Conservation (phyloP, 1,140 invertebrate genomes). For the Papilio machaon region DNA sequence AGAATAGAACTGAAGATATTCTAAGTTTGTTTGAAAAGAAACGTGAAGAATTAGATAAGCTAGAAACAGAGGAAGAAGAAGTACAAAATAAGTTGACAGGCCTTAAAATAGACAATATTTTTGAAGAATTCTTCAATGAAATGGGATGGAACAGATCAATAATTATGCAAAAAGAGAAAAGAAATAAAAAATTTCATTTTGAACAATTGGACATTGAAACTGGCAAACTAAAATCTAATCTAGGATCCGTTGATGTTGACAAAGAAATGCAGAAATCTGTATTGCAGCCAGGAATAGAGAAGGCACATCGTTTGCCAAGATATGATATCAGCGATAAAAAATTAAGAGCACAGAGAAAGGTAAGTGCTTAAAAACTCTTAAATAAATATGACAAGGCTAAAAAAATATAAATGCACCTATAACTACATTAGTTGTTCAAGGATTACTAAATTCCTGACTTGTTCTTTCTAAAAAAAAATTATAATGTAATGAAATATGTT, state of each 20-base stretch:
- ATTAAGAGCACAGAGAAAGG: conserved; percentile 84
- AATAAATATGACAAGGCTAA: neutral
- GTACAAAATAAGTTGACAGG: conserved; percentile 64
- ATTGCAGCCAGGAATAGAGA: conserved; percentile 86
- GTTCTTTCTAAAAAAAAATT: no score
- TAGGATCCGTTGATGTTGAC: conserved; percentile 81
- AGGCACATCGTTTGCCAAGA: conserved; percentile 83
- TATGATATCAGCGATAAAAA: conserved; percentile 84
- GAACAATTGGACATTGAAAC: conserved; percentile 76
- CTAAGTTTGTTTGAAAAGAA: conserved; percentile 67
- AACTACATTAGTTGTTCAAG: no score
- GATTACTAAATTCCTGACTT: no score
- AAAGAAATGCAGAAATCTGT: conserved; percentile 85
- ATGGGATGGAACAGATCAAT: conserved; percentile 65
- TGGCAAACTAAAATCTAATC: conserved; percentile 75
- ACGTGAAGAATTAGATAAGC: conserved; percentile 65
- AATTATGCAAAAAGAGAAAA: conserved; percentile 53
- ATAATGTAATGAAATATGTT: no score
- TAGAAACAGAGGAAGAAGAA: conserved; percentile 56
- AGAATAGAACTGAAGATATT: conserved; percentile 58
- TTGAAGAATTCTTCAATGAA: conserved; percentile 71
- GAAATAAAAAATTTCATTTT: conserved; percentile 63
- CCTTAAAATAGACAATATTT: conserved; percentile 64
- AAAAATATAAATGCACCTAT: no score
- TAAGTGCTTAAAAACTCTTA: conserved; percentile 53